phyloP scores from a whole-genome alignment of 2,888 invertebrate species.

The Arenicola marina region DNA sequence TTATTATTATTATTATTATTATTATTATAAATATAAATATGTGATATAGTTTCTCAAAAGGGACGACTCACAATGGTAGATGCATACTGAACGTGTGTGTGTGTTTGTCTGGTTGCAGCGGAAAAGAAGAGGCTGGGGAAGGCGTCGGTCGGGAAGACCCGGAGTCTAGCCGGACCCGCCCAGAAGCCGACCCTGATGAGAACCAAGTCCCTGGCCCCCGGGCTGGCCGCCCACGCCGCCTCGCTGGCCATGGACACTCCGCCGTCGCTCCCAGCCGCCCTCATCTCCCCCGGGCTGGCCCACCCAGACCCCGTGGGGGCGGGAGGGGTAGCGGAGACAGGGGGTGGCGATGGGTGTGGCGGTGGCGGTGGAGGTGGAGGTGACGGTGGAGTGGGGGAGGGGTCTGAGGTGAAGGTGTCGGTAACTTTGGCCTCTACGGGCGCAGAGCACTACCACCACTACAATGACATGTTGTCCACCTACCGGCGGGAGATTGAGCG shows the following conservation, averaged over 20 bases:
- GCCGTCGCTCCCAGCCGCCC: too few species aligned
- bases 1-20: too few species aligned
- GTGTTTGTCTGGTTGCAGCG: too few species aligned
- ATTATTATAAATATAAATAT: too few species aligned
- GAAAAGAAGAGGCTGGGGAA: slow-evolving; percentile 50
- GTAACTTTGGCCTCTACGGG: neutral
- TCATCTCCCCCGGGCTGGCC: too few species aligned
- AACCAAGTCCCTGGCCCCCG: slow-evolving; percentile 17
- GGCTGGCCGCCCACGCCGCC: too few species aligned
- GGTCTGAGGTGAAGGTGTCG: neutral
- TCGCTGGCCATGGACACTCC: too few species aligned
- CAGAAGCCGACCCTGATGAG: slow-evolving; percentile 16
- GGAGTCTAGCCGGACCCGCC: slow-evolving; percentile 39
- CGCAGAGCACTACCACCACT: neutral
- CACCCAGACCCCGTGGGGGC: too few species aligned
- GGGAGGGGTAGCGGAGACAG: too few species aligned
- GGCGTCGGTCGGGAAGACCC: slow-evolving; percentile 55
- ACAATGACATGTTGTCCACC: neutral
- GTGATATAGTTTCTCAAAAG: too few species aligned
- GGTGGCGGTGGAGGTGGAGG: neutral
- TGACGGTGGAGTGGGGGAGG: neutral
- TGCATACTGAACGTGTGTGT: too few species aligned
- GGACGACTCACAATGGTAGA: too few species aligned
- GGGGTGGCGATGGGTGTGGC: neutral
- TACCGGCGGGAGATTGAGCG: neutral